These are phyloP conservation scores for Otocyon megalotis DNA, from an alignment of 2,113 vertebrate species.

Conservation along the genomic window DNA sequence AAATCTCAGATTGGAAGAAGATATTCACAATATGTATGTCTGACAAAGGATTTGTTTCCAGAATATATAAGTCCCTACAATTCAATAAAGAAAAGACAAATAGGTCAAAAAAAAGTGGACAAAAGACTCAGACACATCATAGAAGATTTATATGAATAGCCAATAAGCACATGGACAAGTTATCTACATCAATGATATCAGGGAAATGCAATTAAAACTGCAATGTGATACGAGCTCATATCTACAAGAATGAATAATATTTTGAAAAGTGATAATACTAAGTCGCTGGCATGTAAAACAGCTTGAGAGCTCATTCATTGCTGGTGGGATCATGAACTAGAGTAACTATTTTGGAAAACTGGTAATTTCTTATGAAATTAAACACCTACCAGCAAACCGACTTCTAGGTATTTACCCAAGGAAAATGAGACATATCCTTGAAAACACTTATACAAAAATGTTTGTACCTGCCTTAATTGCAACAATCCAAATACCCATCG, in stretches of 20 bases:
- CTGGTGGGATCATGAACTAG: neutral
- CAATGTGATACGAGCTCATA: neutral
- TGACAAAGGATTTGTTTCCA: neutral
- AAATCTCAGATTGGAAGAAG: neutral
- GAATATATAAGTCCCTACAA: neutral
- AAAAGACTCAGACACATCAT: neutral
- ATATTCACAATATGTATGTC: neutral
- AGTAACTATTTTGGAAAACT: neutral
- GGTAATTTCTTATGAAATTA: constrained; percentile 27
- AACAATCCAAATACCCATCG: neutral
- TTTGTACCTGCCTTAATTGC: neutral
- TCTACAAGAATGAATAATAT: neutral
- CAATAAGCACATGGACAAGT: neutral
- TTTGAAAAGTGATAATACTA: neutral
- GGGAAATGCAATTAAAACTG: neutral
- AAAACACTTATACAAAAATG: neutral
- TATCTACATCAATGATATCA: neutral
- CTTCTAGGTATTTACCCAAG: neutral
- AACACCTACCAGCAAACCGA: neutral
- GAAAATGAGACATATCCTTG: neutral
- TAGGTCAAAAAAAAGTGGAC: neutral
- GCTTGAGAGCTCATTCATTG: neutral
- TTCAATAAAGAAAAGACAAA: neutral
- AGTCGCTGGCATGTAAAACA: neutral
- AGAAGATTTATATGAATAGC: neutral